Percentiles rank a stretch among this genome's conserved stretches.
phyloP scores from a whole-genome alignment of 1,140 invertebrate species.

The Cylas formicarius region DNA sequence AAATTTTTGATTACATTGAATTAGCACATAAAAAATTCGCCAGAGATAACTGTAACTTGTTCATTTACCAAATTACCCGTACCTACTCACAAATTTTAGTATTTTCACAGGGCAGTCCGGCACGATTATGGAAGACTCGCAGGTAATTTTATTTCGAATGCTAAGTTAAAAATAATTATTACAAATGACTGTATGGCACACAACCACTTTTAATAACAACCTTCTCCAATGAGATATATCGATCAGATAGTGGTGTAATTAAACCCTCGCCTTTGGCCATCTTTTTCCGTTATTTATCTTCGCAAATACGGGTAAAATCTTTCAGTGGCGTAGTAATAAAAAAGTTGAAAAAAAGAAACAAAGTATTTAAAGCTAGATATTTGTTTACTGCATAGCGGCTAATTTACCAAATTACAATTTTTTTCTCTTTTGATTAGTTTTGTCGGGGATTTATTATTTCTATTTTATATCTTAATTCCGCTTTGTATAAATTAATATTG shows the following conservation, averaged over 20 bases:
- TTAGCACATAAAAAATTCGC: too few relatives aligned
- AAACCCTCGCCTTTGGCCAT: constrained; percentile 29
- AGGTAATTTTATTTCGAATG: constrained; percentile 15
- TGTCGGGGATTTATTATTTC: not conserved
- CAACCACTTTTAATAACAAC: constrained; percentile 36
- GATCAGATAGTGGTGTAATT: constrained; percentile 37
- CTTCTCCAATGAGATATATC: constrained; percentile 33
- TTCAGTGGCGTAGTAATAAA: too few relatives aligned
- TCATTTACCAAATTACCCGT: too few relatives aligned
- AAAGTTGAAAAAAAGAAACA: too few relatives aligned
- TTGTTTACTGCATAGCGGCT: not conserved
- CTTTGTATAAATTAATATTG: too few relatives aligned
- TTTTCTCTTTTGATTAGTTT: not conserved
- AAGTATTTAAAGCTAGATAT: too few relatives aligned
- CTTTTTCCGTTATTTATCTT: constrained; percentile 26
- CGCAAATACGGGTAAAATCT: constrained; percentile 32
- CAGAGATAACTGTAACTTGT: too few relatives aligned
- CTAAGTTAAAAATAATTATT: constrained; percentile 39
- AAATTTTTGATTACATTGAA: too few relatives aligned
- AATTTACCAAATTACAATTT: not conserved
- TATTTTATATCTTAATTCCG: too few relatives aligned
- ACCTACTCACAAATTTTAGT: too few relatives aligned
- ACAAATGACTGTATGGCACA: constrained; percentile 35
- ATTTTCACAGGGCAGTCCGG: too few relatives aligned
- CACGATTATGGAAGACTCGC: constrained; percentile 16